phyloP scores from a whole-genome alignment of 2,797 vertebrate genomes.

The Otolemur crassicaudatus region DNA sequence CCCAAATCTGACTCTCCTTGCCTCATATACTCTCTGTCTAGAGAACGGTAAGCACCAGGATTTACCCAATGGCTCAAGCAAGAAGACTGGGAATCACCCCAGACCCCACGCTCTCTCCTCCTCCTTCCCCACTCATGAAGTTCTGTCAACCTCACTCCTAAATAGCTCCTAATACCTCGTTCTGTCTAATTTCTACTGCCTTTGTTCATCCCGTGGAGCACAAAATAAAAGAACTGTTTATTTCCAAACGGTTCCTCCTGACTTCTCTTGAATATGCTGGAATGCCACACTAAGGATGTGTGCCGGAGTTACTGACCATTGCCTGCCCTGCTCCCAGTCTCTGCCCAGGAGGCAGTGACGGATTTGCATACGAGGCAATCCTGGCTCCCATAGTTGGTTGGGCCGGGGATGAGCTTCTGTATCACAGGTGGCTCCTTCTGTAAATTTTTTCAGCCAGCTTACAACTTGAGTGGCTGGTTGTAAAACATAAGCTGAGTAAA shows the following conservation, averaged over 20 bases:
- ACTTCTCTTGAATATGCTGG: slow-evolving; percentile 27
- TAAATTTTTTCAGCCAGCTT: background rate
- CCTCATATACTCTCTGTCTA: background rate
- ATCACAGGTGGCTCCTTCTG: background rate
- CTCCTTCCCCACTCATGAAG: background rate
- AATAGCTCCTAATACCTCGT: background rate
- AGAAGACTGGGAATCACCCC: background rate
- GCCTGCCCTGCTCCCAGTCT: background rate
- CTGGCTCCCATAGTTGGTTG: background rate
- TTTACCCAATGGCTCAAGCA: background rate
- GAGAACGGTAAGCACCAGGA: background rate
- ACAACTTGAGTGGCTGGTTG: background rate
- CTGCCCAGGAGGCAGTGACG: background rate
- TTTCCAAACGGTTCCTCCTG: background rate
- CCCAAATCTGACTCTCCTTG: background rate
- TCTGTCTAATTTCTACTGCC: background rate
- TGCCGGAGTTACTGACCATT: background rate
- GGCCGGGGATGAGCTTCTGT: background rate
- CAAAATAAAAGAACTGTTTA: background rate
- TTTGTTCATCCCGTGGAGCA: background rate
- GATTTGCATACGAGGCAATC: background rate
- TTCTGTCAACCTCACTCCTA: background rate
- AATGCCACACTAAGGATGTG: background rate
- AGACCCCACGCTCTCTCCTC: background rate
- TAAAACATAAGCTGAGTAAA: slow-evolving; percentile 20